Percentiles rank a stretch among this genome's conserved stretches.
These are phyloP conservation scores for Gymnocephalus cernua DNA, from an alignment of 2,113 vertebrate species.

Conservation along the genomic window DNA sequence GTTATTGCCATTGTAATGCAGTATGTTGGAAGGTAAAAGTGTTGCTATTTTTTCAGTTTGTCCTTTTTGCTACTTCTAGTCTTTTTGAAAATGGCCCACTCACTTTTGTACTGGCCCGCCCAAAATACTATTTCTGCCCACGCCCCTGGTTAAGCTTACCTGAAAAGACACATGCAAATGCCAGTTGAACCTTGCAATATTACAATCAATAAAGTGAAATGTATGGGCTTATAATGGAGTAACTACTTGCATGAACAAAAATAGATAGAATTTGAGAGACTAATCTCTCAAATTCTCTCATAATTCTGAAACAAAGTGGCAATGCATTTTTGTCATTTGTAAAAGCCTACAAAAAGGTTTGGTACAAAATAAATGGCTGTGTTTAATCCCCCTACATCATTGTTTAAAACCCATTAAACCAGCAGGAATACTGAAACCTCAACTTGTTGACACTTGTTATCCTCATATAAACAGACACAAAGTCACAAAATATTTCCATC, in stretches of 20 bases:
- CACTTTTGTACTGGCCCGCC: no score
- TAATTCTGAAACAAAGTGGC: neutral
- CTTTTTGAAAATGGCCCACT: no score
- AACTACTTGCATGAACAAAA: neutral
- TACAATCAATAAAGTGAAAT: neutral
- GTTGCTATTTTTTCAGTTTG: no score
- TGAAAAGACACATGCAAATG: neutral
- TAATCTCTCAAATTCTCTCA: neutral
- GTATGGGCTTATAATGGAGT: neutral
- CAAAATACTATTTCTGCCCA: no score
- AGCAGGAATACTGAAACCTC: neutral
- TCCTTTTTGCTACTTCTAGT: no score
- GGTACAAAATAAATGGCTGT: neutral
- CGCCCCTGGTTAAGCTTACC: no score
- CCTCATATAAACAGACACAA: neutral
- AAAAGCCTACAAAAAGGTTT: neutral
- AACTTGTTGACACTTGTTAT: neutral
- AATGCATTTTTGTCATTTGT: no score
- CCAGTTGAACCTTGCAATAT: neutral
- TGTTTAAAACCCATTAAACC: neutral
- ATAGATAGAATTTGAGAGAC: neutral
- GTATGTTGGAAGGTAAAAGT: no score
- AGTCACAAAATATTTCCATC: neutral
- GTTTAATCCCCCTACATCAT: neutral
- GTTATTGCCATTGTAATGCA: no score